These are phyloP conservation scores for Apus apus DNA, from an alignment of 2,113 vertebrate species.

Conservation along the genomic window DNA sequence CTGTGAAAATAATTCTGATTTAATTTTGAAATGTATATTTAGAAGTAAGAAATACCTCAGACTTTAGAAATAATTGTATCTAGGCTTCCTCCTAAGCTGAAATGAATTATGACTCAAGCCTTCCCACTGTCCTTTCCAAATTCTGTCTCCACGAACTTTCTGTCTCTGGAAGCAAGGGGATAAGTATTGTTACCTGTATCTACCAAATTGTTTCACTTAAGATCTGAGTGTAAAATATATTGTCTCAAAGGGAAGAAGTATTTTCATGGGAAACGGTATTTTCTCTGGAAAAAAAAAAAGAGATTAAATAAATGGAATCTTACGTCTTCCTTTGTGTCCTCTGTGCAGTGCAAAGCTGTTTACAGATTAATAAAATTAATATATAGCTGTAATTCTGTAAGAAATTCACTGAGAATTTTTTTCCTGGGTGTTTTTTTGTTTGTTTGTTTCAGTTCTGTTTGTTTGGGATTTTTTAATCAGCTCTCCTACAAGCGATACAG, in stretches of 20 bases:
- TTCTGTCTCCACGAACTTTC: not conserved
- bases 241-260: not conserved
- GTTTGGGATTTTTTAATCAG: too few species aligned
- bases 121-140: not conserved
- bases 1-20: not conserved
- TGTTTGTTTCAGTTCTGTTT: too few species aligned
- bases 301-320: not conserved
- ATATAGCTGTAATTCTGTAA: not conserved
- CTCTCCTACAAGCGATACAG: not conserved
- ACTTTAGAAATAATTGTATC: not conserved
- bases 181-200: not conserved
- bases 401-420: not conserved
- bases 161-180: not conserved
- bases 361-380: not conserved
- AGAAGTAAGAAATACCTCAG: not conserved
- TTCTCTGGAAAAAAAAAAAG: not conserved
- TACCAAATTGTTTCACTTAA: not conserved
- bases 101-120: not conserved
- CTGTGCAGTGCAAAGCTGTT: not conserved
- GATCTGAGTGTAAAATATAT: not conserved
- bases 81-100: not conserved
- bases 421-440: too few species aligned
- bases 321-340: not conserved
- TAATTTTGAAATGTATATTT: not conserved
- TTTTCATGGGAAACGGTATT: not conserved